Conservation (phyloP, 2,888 invertebrate species). For the Athalia rosae region DNA sequence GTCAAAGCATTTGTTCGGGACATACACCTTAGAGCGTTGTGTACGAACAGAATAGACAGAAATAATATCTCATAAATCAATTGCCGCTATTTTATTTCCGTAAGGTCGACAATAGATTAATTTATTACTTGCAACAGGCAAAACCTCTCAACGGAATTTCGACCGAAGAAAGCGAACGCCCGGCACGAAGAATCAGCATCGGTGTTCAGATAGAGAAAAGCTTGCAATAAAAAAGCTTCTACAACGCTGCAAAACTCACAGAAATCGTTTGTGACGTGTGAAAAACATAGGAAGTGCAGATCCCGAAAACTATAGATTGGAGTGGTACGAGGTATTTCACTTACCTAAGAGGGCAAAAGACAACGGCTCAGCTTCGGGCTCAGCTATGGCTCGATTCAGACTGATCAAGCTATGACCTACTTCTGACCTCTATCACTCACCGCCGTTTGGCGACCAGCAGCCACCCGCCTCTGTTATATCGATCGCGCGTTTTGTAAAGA, state of each 20-base stretch:
- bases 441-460: too few relatives aligned
- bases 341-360: constrained; percentile 59
- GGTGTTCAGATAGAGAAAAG: too few relatives aligned
- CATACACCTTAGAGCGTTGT: too few relatives aligned
- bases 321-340: constrained; percentile 46
- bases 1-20: neutral
- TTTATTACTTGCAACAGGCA: constrained; percentile 23
- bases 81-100: too few relatives aligned
- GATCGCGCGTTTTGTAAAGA: too few relatives aligned
- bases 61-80: neutral
- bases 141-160: neutral
- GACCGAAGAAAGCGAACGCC: neutral
- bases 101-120: constrained; percentile 13
- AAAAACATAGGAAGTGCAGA: constrained; percentile 7
- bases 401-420: constrained; percentile 64
- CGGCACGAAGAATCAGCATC: too few relatives aligned
- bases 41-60: neutral
- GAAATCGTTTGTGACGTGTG: constrained; percentile 20
- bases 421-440: constrained; percentile 59
- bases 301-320: constrained; percentile 1
- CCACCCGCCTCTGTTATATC: too few relatives aligned
- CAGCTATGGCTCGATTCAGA: constrained; percentile 62
- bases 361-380: constrained; percentile 58
- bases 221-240: too few relatives aligned
- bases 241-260: too few relatives aligned